These are phyloP conservation scores for Phyllostomus discolor DNA, from an alignment of 2,113 vertebrate genomes.

Conservation along the genomic window DNA sequence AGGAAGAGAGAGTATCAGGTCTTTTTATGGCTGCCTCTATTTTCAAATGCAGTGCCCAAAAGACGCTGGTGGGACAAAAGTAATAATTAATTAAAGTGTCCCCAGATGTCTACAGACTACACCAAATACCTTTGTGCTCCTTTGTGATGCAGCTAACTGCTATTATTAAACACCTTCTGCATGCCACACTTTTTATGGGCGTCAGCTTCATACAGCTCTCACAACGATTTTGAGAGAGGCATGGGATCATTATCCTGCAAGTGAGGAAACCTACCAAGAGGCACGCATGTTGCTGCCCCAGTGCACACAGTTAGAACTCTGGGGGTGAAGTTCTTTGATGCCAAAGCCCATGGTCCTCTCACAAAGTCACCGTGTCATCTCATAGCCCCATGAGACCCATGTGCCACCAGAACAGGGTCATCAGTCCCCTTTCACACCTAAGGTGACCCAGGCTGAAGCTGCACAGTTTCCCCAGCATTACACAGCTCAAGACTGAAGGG, in stretches of 20 bases:
- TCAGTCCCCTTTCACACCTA: neutral
- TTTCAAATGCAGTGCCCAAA: neutral
- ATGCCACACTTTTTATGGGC: neutral
- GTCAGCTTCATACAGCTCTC: neutral
- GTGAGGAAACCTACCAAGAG: neutral
- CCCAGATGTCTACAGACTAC: neutral
- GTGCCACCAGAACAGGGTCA: neutral
- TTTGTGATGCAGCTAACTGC: neutral
- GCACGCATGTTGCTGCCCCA: neutral
- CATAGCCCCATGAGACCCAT: accelerated
- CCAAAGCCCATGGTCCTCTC: accelerated
- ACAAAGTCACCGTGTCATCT: accelerated
- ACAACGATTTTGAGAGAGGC: neutral
- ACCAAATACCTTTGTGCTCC: neutral
- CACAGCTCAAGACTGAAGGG: neutral
- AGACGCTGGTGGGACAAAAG: neutral
- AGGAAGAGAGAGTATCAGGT: neutral
- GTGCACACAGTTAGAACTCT: neutral
- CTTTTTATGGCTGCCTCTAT: neutral
- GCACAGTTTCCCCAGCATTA: no score
- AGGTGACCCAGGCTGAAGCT: neutral
- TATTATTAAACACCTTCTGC: neutral
- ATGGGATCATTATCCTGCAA: neutral
- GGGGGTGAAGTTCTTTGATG: neutral
- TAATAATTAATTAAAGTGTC: neutral